Base-by-base conservation (phyloP, 2,888 invertebrate genomes). In the Calliopum simillimum region DNA sequence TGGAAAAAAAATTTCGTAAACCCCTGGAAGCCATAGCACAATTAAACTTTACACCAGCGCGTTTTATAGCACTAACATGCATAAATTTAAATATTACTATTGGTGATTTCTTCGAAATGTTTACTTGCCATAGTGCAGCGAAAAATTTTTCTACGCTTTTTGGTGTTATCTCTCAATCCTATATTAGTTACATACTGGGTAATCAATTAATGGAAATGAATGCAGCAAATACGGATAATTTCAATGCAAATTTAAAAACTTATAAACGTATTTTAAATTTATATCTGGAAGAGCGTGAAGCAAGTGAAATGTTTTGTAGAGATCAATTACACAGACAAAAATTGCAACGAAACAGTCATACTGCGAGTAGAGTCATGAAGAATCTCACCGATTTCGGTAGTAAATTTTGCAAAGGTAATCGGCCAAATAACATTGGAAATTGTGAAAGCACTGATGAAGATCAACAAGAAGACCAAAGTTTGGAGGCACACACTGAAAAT, bases 391-490 rank as follows among this genome's bases (percentile, higher is more conserved):
- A 82, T 66, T 81, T 79, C 68, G 81, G 80, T 53, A 78, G 77
- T 43, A 82, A 81, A 71, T 80, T 83, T 44, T 84, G 83, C 71
- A 83, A 84, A 62, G 83, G 83, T 4, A 83, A 83, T 73, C 82
- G 84, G 1, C 77, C 81, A 58, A 82, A 83, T 63, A 83, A 83
- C 46, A 81, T 83, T 69, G 82, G 80, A 1, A 79, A 82, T 73
- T 81, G 80, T 70, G 81, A 82, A 66, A 82, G 80, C 67, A 78
- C 74, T 25, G 6, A 16, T 0, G 64, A 69, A 23, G 49, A 49
- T 19, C 19, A 19, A 33, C 33, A 33, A 33, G 33, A 33, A 8
- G 33, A 33, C 33, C 33, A 33, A 8, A 33, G 33, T 2, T 33
- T 6, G 8, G 33, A 33, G 8, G 33, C 33, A 3, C 23, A 46